phyloP scores from a whole-genome alignment of 2,888 invertebrate genomes.

The Pasiphila rectangulata region DNA sequence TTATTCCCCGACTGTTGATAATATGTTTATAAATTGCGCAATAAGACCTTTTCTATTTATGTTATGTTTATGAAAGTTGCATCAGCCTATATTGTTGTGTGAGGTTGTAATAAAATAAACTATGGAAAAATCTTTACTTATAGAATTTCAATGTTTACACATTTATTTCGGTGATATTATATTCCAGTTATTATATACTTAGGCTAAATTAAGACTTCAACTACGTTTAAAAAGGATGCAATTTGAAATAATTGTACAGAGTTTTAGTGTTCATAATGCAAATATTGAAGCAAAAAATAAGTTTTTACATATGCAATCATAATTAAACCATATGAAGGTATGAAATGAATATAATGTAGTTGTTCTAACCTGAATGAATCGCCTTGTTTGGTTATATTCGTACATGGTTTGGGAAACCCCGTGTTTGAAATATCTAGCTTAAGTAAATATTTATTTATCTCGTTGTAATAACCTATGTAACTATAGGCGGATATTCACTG shows the following conservation, averaged over 20 bases:
- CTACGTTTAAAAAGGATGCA: too few species aligned
- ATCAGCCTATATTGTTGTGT: not conserved
- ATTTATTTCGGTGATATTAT: too few species aligned
- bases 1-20: not conserved
- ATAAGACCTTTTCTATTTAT: constrained; percentile 3
- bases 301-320: not conserved
- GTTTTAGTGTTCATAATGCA: too few species aligned
- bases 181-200: too few species aligned
- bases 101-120: not conserved
- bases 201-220: too few species aligned
- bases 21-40: constrained; percentile 4
- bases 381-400: not conserved
- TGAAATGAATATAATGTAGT: too few species aligned
- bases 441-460: constrained; percentile 1
- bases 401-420: constrained; percentile 15
- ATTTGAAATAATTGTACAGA: too few species aligned
- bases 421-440: not conserved
- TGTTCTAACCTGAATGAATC: too few species aligned
- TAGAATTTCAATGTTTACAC: too few species aligned
- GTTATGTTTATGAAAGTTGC: not conserved
- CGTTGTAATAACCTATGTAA: not conserved
- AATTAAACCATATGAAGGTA: not conserved
- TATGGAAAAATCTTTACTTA: not conserved
- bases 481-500: not conserved
- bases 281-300: not conserved